Evolutionary conservation across 2,113 vertebrate species (phyloP), one percentile per base, ranked within the genome.

Genomic region (Macrotus californicus): DNA sequence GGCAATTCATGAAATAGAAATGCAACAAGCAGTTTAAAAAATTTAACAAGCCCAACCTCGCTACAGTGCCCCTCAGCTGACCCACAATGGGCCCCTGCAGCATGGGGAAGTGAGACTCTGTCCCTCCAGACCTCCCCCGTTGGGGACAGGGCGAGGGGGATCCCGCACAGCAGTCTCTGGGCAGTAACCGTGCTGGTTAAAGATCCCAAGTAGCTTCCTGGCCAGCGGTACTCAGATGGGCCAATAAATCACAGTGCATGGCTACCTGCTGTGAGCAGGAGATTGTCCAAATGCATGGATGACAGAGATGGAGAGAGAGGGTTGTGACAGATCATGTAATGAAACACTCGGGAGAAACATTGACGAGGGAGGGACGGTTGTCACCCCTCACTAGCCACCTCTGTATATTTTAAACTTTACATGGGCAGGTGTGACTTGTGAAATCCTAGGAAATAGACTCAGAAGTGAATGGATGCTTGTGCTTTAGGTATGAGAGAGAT

Each of bases 351-450:
- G 61, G 76, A 70, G 59, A 82, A 43, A 54, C 4, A 1, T 0
- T 21, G 54, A 7, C 0, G 26, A 10, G 7, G 67, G n/a, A 48
- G 50, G 15, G 31, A 43, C 2, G 11, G 31, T 2, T 31, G n/a
- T 48, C 43, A 6, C 19, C 16, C 24, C 31, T 31, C 10, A 4
- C 41, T 11, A 2, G 0, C 0, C 3, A 10, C 15, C 41, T 56
- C n/a, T 2, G 7, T 1, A 0, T 5, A 7, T 41, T 18, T 34
- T 22, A n/a, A 10, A 19, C 14, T 66, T 22, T 26, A 39, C 50
- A 48, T 0, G 0, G 56, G 50, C 10, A 0, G 0, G 1, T 12
- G 1, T 29, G 52, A 26, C 13, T 7, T 16, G 10, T 2, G 9
- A 1, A 16, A 56, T 24, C 52, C 75, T 26, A 43, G 76, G 31